Evolutionary conservation across 2,113 vertebrate genomes (phyloP).

Genomic region (Pseudonaja textilis): DNA sequence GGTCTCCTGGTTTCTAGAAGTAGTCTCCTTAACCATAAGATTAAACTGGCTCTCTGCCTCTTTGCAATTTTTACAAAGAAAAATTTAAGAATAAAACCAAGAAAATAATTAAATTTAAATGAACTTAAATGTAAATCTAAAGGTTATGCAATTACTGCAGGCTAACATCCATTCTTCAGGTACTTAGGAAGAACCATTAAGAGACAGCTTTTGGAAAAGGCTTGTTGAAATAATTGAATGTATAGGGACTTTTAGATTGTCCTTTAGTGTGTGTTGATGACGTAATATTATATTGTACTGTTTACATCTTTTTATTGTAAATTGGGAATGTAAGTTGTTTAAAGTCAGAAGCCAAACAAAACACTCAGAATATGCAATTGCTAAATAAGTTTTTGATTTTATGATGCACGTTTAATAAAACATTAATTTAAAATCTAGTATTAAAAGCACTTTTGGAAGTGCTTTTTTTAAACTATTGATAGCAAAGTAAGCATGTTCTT

Average conservation of each 20-base stretch:
- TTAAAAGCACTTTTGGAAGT: background rate
- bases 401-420: background rate
- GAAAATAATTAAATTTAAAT: background rate
- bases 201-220: background rate
- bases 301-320: background rate
- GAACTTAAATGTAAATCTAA: background rate
- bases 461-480: background rate
- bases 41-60: too few species aligned
- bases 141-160: background rate
- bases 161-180: background rate
- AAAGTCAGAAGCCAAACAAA: background rate
- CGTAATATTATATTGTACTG: background rate
- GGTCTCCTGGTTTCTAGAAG: too few species aligned
- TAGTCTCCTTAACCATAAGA: too few species aligned
- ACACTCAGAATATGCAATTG: background rate
- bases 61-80: background rate
- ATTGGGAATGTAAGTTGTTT: background rate
- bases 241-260: background rate
- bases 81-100: background rate
- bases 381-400: background rate
- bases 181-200: background rate
- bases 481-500: background rate
- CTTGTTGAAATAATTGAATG: background rate
- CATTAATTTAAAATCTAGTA: background rate
- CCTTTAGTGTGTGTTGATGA: background rate